Base-by-base conservation (phyloP, 92 coral and sea anemone species). In the Parazoanthus darwini region DNA sequence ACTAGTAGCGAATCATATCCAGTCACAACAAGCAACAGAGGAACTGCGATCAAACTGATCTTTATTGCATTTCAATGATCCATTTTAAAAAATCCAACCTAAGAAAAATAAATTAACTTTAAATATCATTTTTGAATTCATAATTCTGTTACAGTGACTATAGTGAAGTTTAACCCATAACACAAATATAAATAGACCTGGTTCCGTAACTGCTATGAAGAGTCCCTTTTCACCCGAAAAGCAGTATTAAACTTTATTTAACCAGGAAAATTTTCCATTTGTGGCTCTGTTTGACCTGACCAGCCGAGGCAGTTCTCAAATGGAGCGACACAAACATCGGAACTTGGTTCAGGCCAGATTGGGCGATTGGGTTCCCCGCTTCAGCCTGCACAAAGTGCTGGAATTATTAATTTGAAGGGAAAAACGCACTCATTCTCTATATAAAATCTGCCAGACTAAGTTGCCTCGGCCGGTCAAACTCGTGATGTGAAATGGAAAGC, bases 101-200 rank as follows among this genome's bases (percentile, higher is more conserved):
- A 82, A 65, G 76, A 37, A 82, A 82, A 82, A 82, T 82, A 82
- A 82, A 82, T 65, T 38, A 66, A 82, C 51, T 82, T 66, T 67
- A 39, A 82, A 63, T 67, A 66, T 68, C 56, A 70, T 39, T 18
- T 76, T 76, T 0, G 80, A 76, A 76, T 39, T 76, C 80, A 76
- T 5, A 39, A 76, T 20, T 76, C 54, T 39, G n/a, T 76, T 39
- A 42, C 46, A 76, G 78, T 36, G 80, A 37, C 23, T 9, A 76
- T 37, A 76, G 23, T 39, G 22, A 16, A 44, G 46, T 51, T 74
- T 15, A 37, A 36, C 26, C 33, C 33, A 51, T 44, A 75, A 36
- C 18, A 39, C 79, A 16, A 51, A 39, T 39, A 74, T 74, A 74
- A 74, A 74, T 74, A 39, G 0, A n/a, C 48, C 79, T 0, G 29